Evolutionary conservation across 2,113 vertebrate species (phyloP), one percentile per base, ranked within the genome.

Genomic region (Orycteropus afer): DNA sequence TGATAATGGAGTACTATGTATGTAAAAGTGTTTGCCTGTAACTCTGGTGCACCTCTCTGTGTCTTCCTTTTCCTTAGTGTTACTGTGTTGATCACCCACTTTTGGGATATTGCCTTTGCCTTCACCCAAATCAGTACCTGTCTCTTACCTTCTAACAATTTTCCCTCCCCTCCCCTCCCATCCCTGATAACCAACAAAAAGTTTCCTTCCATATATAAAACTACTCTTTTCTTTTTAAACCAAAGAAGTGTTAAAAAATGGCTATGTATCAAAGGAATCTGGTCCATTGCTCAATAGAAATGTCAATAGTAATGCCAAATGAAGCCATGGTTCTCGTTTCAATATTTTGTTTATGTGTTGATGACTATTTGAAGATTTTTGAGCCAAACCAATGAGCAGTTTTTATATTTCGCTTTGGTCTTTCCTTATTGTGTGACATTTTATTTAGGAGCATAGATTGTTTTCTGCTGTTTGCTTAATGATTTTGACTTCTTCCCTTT

Each of bases 401-500:
- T 79, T 96, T 69, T 91, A 23, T 61, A 57, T 85, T 95, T 91
- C 84, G 32, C 57, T 81, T 91, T 83, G 73, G 77, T 88, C 88
- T 89, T 93, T 92, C 93, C 78, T 95, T 96, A 89, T 74, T 79
- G 63, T 89, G 23, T 94, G 73, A 94, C 95, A 90, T 96, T 97
- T 94, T 90, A 95, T 94, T 95, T 96, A 71, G 71, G 86, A 86
- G 40, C 89, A 86, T 88, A 71, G 95, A 86, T 89, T 89, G 94
- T 90, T 91, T 67, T 98, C 8, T 6, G 32, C 74, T 73, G 90
- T 49, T 93, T 92, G 49, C 59, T 97, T 96, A 95, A 90, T 55
- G 95, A 80, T 95, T 97, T 97, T 94, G 13, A 76, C 20, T 90
- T 97, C 67, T 82, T 95, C 92, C 97, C 69, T 78, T 91, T 91